Evolutionary conservation across 2,113 vertebrate genomes (phyloP).

Genomic region (Macrotus californicus): DNA sequence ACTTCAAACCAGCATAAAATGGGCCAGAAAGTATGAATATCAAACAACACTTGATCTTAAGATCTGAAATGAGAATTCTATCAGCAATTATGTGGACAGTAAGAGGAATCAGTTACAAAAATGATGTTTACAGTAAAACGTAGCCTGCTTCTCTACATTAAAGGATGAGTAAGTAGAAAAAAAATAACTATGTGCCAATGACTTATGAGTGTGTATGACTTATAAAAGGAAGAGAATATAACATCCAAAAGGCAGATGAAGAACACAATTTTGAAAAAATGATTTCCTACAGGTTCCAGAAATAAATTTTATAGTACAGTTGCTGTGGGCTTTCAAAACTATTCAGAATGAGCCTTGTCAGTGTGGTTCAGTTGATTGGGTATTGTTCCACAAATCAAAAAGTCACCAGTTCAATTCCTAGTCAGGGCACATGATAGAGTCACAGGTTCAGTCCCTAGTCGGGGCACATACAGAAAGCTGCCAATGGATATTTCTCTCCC

Average conservation of each 20-base stretch:
- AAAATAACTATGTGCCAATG: not conserved
- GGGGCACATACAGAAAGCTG: too few species aligned
- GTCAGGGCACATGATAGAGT: too few species aligned
- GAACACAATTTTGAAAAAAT: not conserved
- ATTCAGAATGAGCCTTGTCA: not conserved
- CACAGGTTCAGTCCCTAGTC: too few species aligned
- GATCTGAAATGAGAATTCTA: not conserved
- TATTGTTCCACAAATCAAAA: too few species aligned
- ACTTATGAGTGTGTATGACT: not conserved
- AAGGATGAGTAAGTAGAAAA: not conserved
- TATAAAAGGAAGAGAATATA: not conserved
- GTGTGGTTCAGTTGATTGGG: too few species aligned
- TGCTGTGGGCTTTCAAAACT: conserved; percentile 14
- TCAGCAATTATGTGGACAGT: not conserved
- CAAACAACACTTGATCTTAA: not conserved
- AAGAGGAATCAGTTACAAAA: not conserved
- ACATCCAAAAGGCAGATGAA: not conserved
- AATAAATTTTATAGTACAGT: not conserved
- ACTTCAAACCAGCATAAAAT: not conserved
- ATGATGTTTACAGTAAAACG: not conserved
- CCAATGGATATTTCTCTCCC: too few species aligned
- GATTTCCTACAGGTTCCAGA: not conserved
- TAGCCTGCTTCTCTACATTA: not conserved
- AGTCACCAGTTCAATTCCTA: too few species aligned
- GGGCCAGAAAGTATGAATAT: not conserved